Percentiles rank a stretch among this genome's conserved stretches.
phyloP scores from a whole-genome alignment of 2,797 vertebrate genomes.

The Clamator glandarius region DNA sequence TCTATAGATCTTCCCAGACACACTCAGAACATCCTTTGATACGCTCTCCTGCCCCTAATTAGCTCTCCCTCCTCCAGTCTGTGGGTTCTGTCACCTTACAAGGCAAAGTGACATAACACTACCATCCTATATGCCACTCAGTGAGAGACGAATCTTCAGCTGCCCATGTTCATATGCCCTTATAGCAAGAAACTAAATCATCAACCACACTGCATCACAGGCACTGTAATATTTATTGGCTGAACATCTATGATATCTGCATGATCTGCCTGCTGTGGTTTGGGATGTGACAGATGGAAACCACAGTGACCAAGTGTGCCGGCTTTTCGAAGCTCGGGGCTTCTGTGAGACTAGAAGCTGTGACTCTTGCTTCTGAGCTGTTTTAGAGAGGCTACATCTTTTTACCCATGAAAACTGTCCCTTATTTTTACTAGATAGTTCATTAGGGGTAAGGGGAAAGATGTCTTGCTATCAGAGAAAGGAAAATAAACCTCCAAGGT shows the following conservation, averaged over 20 bases:
- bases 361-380: neutral
- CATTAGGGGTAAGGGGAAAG: neutral
- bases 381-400: neutral
- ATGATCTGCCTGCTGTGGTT: neutral
- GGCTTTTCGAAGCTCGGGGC: neutral
- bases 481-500: neutral
- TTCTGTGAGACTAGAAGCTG: neutral
- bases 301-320: neutral
- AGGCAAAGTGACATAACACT: neutral
- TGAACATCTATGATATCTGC: neutral
- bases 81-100: neutral
- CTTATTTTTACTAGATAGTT: neutral
- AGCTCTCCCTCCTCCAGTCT: fast-evolving
- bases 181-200: neutral
- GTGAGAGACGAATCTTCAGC: neutral
- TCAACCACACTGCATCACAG: neutral
- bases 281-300: neutral
- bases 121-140: too few species aligned
- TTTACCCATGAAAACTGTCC: neutral
- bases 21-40: neutral
- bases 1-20: neutral
- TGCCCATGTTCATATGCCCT: neutral
- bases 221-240: neutral
- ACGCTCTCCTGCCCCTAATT: neutral
- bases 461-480: neutral